These are phyloP conservation scores for Saturnia japonica DNA, from an alignment of 2,888 invertebrate species.

Conservation along the genomic window DNA sequence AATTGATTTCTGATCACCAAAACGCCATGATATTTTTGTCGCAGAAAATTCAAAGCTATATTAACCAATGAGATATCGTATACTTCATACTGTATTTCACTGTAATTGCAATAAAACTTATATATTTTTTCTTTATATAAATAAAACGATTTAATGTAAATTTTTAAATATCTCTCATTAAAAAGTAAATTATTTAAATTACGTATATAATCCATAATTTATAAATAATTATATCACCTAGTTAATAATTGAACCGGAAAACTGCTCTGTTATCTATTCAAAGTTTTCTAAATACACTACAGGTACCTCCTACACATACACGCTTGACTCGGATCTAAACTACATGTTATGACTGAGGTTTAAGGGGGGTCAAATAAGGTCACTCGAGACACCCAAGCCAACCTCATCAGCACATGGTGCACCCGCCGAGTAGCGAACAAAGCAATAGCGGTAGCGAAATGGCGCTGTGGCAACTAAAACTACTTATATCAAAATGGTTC, in stretches of 20 bases:
- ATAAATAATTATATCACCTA: not conserved
- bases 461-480: too few species aligned
- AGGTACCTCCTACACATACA: not conserved
- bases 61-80: not conserved
- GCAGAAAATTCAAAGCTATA: too few species aligned
- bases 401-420: too few species aligned
- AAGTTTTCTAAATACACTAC: conserved; percentile 3
- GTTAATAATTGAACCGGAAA: not conserved
- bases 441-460: too few species aligned
- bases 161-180: not conserved
- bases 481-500: too few species aligned
- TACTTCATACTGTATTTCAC: not conserved
- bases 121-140: not conserved
- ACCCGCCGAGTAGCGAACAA: too few species aligned
- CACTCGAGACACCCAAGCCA: too few species aligned
- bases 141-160: not conserved
- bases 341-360: too few species aligned
- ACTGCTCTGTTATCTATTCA: not conserved
- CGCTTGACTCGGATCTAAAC: too few species aligned
- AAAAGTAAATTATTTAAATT: not conserved
- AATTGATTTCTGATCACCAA: too few species aligned
- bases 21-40: too few species aligned
- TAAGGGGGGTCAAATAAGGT: too few species aligned
- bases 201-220: not conserved
- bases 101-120: not conserved